A percentile compares a stretch with the other conserved stretches of the same genome.
Conservation (phyloP, 1,140 invertebrate genomes). For the Bombus confusus region DNA sequence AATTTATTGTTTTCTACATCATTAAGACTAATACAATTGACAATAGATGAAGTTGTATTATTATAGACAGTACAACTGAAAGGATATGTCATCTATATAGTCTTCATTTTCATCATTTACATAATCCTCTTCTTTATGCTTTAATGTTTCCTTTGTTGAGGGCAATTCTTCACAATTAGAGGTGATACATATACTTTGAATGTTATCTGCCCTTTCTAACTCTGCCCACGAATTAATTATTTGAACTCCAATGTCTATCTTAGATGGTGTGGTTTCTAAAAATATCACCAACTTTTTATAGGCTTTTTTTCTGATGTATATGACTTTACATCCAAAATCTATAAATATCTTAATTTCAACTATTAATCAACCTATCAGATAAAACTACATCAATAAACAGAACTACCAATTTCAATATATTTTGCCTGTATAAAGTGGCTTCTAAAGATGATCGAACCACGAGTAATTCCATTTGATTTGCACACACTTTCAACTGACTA, state of each 20-base stretch:
- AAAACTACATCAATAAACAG: constrained; percentile 1
- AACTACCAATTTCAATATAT: constrained; percentile 72
- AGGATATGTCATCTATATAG: neutral
- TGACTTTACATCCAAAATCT: constrained; percentile 72
- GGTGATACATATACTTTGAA: constrained; percentile 47
- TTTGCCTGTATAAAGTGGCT: constrained; percentile 68
- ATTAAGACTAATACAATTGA: constrained; percentile 38
- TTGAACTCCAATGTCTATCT: constrained; percentile 66
- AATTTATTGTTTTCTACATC: constrained; percentile 10
- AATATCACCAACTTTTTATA: constrained; percentile 69
- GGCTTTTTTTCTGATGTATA: constrained; percentile 65
- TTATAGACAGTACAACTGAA: neutral
- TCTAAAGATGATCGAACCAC: constrained; percentile 70
- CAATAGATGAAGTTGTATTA: constrained; percentile 13
- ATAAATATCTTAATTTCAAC: constrained; percentile 20
- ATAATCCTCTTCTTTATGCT: neutral
- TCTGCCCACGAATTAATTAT: constrained; percentile 58
- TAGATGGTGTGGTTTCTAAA: constrained; percentile 62
- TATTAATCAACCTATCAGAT: constrained; percentile 2
- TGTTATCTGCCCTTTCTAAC: constrained; percentile 32
- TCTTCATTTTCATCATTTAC: neutral
- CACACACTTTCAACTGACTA: constrained; percentile 65
- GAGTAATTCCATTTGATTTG: constrained; percentile 70
- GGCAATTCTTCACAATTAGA: constrained; percentile 48
- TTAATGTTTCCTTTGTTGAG: neutral